Conservation (phyloP, 2,113 vertebrate species). For the Macquaria australasica region DNA sequence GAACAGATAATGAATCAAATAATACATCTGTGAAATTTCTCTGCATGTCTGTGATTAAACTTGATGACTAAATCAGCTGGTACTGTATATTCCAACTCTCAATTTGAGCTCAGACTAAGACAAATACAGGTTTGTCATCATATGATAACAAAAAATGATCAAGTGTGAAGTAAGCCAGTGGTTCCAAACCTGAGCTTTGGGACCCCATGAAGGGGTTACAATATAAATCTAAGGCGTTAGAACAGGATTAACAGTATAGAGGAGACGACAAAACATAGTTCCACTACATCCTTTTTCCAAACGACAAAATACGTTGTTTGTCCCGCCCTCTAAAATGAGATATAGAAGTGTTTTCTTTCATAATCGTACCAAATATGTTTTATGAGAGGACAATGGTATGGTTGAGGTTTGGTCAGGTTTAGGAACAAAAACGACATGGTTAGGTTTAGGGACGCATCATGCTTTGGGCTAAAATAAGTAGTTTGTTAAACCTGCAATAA, state of each 20-base stretch:
- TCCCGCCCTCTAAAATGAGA: too few relatives aligned
- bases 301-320: too few relatives aligned
- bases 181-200: background rate
- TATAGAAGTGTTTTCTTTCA: too few relatives aligned
- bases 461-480: too few relatives aligned
- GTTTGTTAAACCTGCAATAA: too few relatives aligned
- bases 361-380: background rate
- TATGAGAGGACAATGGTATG: too few relatives aligned
- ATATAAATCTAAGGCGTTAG: background rate
- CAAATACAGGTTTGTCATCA: background rate
- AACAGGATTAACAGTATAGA: background rate
- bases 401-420: too few relatives aligned
- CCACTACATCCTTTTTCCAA: background rate
- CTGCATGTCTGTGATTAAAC: background rate
- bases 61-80: background rate
- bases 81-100: background rate
- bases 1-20: background rate
- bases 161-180: background rate
- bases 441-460: too few relatives aligned
- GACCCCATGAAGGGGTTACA: background rate
- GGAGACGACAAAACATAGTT: background rate
- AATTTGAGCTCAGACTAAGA: background rate
- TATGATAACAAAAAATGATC: background rate
- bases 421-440: too few relatives aligned
- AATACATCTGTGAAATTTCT: background rate